Evolutionary conservation across 2,113 vertebrate species (phyloP).

Genomic region (Daboia siamensis): DNA sequence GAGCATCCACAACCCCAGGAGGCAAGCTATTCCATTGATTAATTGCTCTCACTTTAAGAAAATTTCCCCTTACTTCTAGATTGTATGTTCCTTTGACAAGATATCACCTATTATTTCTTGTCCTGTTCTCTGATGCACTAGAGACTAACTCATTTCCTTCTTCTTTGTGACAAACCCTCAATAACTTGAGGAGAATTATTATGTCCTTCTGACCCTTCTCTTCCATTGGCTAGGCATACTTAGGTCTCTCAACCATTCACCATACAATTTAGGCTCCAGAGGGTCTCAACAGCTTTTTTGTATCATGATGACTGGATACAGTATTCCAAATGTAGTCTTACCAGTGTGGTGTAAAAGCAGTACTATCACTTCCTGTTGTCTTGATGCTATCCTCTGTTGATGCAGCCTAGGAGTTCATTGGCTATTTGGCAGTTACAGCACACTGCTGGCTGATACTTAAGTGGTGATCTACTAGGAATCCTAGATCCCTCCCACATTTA

Average conservation of each 20-base stretch:
- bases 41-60: neutral
- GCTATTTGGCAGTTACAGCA: neutral
- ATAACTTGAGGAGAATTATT: neutral
- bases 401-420: neutral
- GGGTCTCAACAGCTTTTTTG: neutral
- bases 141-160: neutral
- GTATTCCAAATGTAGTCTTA: neutral
- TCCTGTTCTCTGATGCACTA: neutral
- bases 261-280: neutral
- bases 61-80: neutral
- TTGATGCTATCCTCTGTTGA: neutral
- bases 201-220: neutral
- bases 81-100: neutral
- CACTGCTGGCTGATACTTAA: neutral
- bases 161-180: neutral
- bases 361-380: neutral
- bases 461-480: neutral
- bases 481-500: neutral
- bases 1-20: neutral
- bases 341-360: neutral
- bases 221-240: neutral
- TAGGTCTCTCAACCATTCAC: neutral
- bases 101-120: neutral
- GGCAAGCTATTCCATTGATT: neutral
- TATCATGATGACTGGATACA: neutral